A percentile compares a stretch with the other conserved stretches of the same genome.
Evolutionary conservation across 2,797 vertebrate species (phyloP).

Genomic region (Peromyscus nudipes): DNA sequence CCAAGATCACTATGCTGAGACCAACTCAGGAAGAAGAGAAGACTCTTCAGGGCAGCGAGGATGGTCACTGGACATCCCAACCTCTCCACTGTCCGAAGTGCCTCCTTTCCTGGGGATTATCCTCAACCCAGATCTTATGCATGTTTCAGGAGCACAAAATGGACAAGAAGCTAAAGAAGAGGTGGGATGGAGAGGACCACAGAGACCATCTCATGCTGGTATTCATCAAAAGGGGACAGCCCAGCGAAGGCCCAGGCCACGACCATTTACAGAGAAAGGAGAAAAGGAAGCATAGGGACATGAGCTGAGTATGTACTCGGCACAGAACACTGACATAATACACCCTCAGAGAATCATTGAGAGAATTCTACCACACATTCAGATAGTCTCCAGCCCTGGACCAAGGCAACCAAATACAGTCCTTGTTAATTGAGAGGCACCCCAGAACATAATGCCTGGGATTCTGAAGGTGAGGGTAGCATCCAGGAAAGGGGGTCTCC

Average conservation of each 20-base stretch:
- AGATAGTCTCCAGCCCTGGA: background rate
- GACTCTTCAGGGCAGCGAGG: background rate
- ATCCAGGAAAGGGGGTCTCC: background rate
- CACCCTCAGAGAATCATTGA: background rate
- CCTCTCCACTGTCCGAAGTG: rapidly evolving
- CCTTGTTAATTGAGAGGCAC: background rate
- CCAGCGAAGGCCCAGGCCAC: background rate
- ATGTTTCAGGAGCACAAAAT: background rate
- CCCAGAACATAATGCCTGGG: background rate
- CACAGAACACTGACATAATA: rapidly evolving
- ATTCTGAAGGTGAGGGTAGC: background rate
- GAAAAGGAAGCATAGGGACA: rapidly evolving
- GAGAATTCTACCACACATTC: background rate
- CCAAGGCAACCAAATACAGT: background rate
- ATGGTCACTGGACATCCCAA: too few species aligned
- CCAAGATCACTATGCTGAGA: background rate
- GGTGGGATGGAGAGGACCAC: too few species aligned
- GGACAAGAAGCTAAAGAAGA: background rate
- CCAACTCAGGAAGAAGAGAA: too few species aligned
- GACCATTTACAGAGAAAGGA: rapidly evolving
- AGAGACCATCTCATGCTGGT: background rate
- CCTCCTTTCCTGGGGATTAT: background rate
- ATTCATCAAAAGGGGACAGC: background rate
- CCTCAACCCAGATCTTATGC: rapidly evolving
- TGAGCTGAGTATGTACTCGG: rapidly evolving